Conservation (phyloP, 2,888 invertebrate genomes). For the Polylopha cassiicola region DNA sequence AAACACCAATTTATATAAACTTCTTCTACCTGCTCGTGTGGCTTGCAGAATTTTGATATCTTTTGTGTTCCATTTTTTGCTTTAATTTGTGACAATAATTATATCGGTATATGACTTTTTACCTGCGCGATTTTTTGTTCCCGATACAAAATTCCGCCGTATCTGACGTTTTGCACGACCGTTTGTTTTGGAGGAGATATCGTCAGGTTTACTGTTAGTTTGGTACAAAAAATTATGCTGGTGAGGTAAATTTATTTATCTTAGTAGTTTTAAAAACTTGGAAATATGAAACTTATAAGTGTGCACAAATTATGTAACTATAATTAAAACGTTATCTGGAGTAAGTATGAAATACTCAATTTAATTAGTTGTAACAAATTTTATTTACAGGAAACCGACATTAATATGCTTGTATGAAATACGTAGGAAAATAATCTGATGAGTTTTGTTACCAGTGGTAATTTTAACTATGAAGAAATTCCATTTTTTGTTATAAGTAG, state of each 20-base stretch:
- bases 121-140: constrained; percentile 65
- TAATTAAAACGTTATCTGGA: background rate
- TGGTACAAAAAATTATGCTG: constrained; percentile 33
- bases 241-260: constrained; percentile 30
- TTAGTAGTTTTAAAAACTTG: constrained; percentile 24
- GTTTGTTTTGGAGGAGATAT: constrained; percentile 62
- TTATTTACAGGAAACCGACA: no score
- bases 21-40: constrained; percentile 75
- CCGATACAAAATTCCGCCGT: constrained; percentile 43
- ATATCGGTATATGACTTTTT: constrained; percentile 77
- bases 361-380: no score
- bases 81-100: constrained; percentile 75
- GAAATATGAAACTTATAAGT: constrained; percentile 3
- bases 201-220: constrained; percentile 54
- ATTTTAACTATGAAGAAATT: no score
- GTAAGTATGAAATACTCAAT: no score
- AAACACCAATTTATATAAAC: constrained; percentile 57
- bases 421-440: no score
- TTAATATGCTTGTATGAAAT: no score
- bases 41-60: constrained; percentile 77
- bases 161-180: constrained; percentile 66
- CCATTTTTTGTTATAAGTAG: no score
- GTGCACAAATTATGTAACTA: no score
- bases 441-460: no score
- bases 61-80: constrained; percentile 71